Evolutionary conservation across 1,140 invertebrate genomes (phyloP), one percentile per base, ranked within the genome.

Genomic region (Bursaphelenchus mucronatus): DNA sequence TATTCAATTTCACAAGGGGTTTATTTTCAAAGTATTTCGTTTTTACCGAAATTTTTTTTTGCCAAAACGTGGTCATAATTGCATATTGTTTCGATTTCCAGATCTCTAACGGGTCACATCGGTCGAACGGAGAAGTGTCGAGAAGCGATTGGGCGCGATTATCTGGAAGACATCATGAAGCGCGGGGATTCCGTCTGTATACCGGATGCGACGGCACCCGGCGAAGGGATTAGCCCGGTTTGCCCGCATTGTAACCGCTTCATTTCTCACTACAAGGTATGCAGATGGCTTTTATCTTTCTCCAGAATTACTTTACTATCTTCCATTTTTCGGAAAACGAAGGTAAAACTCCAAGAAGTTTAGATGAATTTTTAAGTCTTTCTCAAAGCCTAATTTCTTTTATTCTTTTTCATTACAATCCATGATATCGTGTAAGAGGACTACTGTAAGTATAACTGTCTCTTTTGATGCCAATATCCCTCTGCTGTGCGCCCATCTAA

Each of bases 181-280:
- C 53, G 61, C 13, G 67, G 50, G 8, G 53, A 64, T 51, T 57
- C 64, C 10, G 64, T 46, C 15, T 40, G 52, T 19, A 61, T 67
- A 8, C 71, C 71, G 17, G 71, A 63, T 39, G 57, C 71, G 8
- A 51, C 73, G 15, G 17, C 56, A 51, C 46, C 50, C 40, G 52
- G 43, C 10, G 69, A 53, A 17, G 66, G 66, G 15, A 59, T 71
- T 11, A 66, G 64, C 11, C 75, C 74, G 40, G 63, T 76, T 30
- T 76, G 74, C 47, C 75, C 74, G 10, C 61, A 74, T 63, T 76
- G 74, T 51, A 64, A 76, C 52, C 63, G 71, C 43, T 76, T 77
- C 49, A 74, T 76, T 51, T 70, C 63, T 8, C 75, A 76, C 41
- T 76, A 77, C 61, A 73, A 74, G 55, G 71, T 73, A 41, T 7